A percentile compares a stretch with the other conserved stretches of the same genome.
Conservation (phyloP, 2,797 vertebrate genomes). For the Borostomias antarcticus region DNA sequence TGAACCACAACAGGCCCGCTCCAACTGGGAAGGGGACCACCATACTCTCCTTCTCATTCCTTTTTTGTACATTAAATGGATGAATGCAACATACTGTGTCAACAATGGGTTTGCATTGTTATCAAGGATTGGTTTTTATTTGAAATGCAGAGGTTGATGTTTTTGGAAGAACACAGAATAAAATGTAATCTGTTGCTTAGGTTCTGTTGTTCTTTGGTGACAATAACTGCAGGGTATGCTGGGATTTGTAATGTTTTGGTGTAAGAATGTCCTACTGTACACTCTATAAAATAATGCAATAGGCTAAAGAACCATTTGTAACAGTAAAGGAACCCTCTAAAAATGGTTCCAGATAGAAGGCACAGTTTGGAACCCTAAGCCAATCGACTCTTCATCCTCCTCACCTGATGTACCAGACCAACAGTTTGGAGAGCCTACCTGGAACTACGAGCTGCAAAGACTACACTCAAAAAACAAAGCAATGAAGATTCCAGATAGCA, state of each 20-base stretch:
- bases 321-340: too few species aligned
- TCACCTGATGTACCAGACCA: too few species aligned
- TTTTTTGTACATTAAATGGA: slow-evolving; percentile 63
- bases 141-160: slow-evolving; percentile 67
- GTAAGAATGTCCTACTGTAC: too few species aligned
- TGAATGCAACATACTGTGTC: slow-evolving; percentile 51
- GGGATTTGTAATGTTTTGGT: too few species aligned
- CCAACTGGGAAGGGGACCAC: slow-evolving; percentile 55
- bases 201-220: slow-evolving; percentile 34
- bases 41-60: slow-evolving; percentile 49
- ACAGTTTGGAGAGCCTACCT: too few species aligned
- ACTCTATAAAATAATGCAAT: too few species aligned
- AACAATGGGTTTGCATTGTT: slow-evolving; percentile 67
- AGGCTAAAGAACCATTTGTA: too few species aligned
- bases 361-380: too few species aligned
- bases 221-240: not conserved
- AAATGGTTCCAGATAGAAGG: too few species aligned
- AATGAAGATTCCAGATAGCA: too few species aligned
- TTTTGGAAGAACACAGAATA: slow-evolving; percentile 73
- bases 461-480: too few species aligned
- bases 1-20: slow-evolving; percentile 27
- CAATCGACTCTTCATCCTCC: not conserved
- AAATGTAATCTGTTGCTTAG: slow-evolving; percentile 67
- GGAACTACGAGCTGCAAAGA: too few species aligned
- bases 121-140: slow-evolving; percentile 63